phyloP scores from a whole-genome alignment of 1,140 invertebrate genomes.

The Idris sp. region DNA sequence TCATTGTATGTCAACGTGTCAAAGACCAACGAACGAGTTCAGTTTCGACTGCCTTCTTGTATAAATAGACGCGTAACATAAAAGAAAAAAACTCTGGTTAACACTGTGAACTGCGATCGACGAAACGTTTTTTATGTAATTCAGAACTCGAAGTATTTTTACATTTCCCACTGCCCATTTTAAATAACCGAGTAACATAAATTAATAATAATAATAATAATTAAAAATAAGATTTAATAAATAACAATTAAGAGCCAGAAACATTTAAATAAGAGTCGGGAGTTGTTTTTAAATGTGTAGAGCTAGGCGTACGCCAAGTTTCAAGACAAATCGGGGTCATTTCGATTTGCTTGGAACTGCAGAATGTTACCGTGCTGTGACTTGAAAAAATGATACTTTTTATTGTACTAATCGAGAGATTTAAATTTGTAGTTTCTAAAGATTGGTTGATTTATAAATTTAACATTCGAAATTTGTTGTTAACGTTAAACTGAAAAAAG shows the following conservation, averaged over 20 bases:
- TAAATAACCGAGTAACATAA: conserved; percentile 59
- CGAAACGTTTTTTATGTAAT: conserved; percentile 60
- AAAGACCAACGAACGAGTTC: conserved; percentile 44
- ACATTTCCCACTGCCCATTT: conserved; percentile 64
- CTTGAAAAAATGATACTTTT: too few relatives aligned
- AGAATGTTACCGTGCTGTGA: too few relatives aligned
- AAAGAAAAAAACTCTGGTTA: conserved; percentile 32
- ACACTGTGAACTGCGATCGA: conserved; percentile 45
- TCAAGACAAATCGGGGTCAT: too few relatives aligned
- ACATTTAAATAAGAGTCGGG: conserved; percentile 41
- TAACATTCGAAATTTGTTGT: too few relatives aligned
- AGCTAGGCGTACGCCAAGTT: conserved; percentile 8
- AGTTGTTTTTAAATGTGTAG: conserved; percentile 41
- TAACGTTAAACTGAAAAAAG: too few relatives aligned
- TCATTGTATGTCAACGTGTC: conserved; percentile 20
- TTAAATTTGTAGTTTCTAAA: too few relatives aligned
- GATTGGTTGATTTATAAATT: too few relatives aligned
- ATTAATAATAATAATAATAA: conserved; percentile 50
- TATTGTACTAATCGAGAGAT: too few relatives aligned
- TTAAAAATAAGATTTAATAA: conserved; percentile 59
- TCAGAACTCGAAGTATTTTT: conserved; percentile 64
- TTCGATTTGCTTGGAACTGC: too few relatives aligned
- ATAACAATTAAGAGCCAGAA: conserved; percentile 51
- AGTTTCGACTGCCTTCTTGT: conserved; percentile 61
- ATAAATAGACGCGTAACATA: conserved; percentile 48